Evolutionary conservation across 2,797 vertebrate species (phyloP), one percentile per base, ranked within the genome.

Genomic region (Mus minutoides): DNA sequence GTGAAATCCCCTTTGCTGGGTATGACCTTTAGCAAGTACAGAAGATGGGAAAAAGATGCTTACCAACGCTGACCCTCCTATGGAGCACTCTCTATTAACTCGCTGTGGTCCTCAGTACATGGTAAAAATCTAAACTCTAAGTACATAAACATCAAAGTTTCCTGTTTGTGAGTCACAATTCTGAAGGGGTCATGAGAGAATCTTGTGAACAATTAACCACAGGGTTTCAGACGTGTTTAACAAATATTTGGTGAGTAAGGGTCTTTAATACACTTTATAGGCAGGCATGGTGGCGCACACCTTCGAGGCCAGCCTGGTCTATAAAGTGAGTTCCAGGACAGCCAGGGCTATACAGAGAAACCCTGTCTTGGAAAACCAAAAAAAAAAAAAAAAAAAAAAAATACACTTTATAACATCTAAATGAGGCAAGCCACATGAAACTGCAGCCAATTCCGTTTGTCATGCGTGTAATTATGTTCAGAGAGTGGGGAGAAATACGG

Each of bases 1-100:
- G 76, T 96, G 76, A 96, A 97, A 96, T 95, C 92, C 43, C 58
- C 76, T 94, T 88, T 94, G 88, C 95, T 96, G 79, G 84, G 91
- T 91, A 10, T 94, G 78, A 95, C 83, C 87, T 97, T 92, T 92
- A 88, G 58, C n/a, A 94, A 97, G 89, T 31, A 91, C 12, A 94
- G 52, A 95, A 89, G n/a, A 71, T 80, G 40, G 34, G 43, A 21
- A 69, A 56, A 95, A 94, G 91, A 14, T 60, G 62, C 69, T 49
- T 85, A 95, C 16, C 40, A 93, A 67, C 56, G n/a, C 91, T 92
- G 49, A 89, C 14, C 40, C 34, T 69, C 67, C 92, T 89, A n/a
- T 52, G 83, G 93, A 95, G 37, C 75, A n/a, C 90, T 95, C 60
- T 43, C 52, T 13, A 71, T 78, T 91, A 95, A 94, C 37, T 92